Base-by-base conservation (phyloP, 2,797 vertebrate species). In the Spinus pinus region DNA sequence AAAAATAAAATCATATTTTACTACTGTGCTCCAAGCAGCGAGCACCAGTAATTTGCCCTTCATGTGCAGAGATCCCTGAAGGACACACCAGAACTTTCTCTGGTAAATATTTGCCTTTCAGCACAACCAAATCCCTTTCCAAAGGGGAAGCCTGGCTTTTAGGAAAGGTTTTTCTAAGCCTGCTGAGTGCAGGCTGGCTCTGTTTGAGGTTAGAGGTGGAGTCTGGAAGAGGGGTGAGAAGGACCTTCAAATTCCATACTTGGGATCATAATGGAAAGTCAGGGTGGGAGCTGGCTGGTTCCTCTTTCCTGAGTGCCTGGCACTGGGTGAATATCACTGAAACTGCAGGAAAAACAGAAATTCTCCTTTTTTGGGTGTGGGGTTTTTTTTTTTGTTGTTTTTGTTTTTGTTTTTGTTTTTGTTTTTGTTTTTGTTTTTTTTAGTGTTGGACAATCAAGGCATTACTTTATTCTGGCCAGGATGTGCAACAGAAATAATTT, bases 81-180 rank as follows among this genome's bases (percentile, higher is more conserved):
- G 79, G 39, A 80, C 31, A 15, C 35, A 78, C 23, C 14, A 65
- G 57, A 44, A 67, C 20, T 17, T 58, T 54, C 51, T 57, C 46
- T 33, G 41, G 62, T 39, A 86, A 81, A 84, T 93, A 79, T 92
- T 94, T 90, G 20, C n/a, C 46, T 70, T 89, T 89, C 46, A 58
- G 35, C 35, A 54, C 25, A 30, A 30, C 9, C 21, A 49, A 49
- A n/a, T 60, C 7, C 24, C 22, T 64, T 80, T 78, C 51, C 60
- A 60, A 62, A 57, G 39, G 33, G 41, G 47, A 65, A 72, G 18
- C 3, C 3, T 79, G 58, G 17, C 19, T 73, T 62, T 46, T 60
- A 41, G 47, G 39, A 70, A 75, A 62, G 1, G 6, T 81, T 88
- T 71, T 72, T 12, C 31, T 15, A 44, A 13, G 10, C 30, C 14